A percentile compares a stretch with the other conserved stretches of the same genome.
phyloP scores from a whole-genome alignment of 2,797 vertebrate species.

The Lithobates pipiens region DNA sequence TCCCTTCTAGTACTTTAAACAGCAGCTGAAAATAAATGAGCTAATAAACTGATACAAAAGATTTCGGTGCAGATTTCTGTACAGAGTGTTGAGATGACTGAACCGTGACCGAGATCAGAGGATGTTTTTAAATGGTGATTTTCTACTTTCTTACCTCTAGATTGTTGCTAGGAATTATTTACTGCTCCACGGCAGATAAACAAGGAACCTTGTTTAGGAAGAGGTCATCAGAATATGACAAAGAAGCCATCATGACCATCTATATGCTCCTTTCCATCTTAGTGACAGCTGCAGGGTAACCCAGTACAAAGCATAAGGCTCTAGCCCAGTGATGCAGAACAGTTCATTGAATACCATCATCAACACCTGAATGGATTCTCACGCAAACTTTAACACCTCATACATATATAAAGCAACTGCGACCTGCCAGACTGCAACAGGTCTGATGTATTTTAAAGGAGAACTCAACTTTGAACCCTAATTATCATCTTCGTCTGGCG shows the following conservation, averaged over 20 bases:
- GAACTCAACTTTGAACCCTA: neutral
- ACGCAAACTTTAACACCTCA: constrained; percentile 17
- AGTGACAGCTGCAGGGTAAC: constrained; percentile 24
- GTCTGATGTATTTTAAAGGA: neutral
- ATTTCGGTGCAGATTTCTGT: neutral
- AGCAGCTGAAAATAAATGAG: neutral
- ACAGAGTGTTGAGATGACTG: neutral
- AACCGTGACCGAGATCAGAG: neutral
- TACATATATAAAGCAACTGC: neutral
- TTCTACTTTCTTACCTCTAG: constrained; percentile 30
- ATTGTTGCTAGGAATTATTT: constrained; percentile 14
- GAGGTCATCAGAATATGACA: constrained; percentile 46
- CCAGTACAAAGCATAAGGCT: constrained; percentile 14
- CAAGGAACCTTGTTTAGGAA: constrained; percentile 17
- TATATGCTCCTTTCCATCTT: constrained; percentile 26
- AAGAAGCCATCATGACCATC: constrained; percentile 9
- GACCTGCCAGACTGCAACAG: neutral
- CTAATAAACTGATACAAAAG: neutral
- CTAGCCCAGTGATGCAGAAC: constrained; percentile 24
- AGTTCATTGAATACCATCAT: constrained; percentile 33
- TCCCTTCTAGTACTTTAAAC: neutral
- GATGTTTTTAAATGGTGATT: neutral
- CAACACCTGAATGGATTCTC: constrained; percentile 42
- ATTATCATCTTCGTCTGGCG: too few species aligned
- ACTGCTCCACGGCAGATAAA: neutral